Evolutionary conservation across 92 coral and sea anemone genomes (phyloP).

Genomic region (Actinernus sp.): DNA sequence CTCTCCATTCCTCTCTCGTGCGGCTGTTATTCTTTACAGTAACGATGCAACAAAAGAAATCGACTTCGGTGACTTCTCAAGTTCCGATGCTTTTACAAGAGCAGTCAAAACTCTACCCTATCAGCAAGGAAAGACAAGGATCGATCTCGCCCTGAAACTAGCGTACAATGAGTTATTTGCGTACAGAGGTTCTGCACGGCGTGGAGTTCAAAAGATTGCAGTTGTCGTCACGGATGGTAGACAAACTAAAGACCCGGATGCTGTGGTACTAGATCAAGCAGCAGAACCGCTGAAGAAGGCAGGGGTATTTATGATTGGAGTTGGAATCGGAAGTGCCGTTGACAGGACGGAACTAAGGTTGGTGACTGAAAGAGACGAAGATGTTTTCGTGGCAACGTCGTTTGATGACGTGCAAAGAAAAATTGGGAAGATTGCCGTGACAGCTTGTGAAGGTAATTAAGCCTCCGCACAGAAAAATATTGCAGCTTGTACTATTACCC

Average conservation of each 20-base stretch:
- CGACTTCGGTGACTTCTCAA: slow-evolving; percentile 27
- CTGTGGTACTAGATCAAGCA: slow-evolving; percentile 28
- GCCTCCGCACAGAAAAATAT: too few relatives aligned
- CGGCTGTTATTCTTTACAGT: slow-evolving; percentile 63
- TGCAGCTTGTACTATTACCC: too few relatives aligned
- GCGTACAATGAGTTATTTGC: slow-evolving; percentile 64
- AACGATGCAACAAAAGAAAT: slow-evolving; percentile 24
- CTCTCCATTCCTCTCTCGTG: slow-evolving; percentile 41
- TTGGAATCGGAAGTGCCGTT: slow-evolving; percentile 56
- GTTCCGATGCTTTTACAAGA: slow-evolving; percentile 14
- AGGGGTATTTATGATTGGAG: slow-evolving; percentile 49
- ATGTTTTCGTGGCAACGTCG: slow-evolving; percentile 28
- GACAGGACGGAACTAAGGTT: slow-evolving; percentile 29
- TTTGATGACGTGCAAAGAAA: slow-evolving; percentile 24
- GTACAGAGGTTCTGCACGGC: slow-evolving; percentile 50
- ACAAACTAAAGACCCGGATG: slow-evolving; percentile 6
- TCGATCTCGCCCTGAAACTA: slow-evolving; percentile 44
- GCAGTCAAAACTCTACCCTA: slow-evolving; percentile 39
- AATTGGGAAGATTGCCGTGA: slow-evolving; percentile 20
- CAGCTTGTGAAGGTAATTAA: slow-evolving; percentile 49
- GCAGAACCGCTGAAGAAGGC: slow-evolving; percentile 22
- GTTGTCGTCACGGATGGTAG: slow-evolving; percentile 69
- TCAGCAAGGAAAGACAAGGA: slow-evolving; percentile 44
- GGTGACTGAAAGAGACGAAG: slow-evolving; percentile 49
- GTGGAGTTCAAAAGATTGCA: slow-evolving; percentile 72